Base-by-base conservation (phyloP, 2,797 vertebrate genomes). In the Poecilia gillii region DNA sequence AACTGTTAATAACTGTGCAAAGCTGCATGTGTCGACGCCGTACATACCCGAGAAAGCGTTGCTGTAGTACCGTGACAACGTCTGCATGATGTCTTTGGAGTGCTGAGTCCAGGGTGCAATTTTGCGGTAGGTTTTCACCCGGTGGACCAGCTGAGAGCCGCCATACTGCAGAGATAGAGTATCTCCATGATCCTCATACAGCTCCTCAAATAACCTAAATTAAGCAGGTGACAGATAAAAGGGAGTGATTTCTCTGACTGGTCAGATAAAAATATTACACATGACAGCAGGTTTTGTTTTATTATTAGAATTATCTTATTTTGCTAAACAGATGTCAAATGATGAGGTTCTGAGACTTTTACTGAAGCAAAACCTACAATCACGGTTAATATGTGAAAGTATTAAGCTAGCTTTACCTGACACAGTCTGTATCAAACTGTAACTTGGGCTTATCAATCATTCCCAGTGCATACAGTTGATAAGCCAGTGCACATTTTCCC, bases 51-150 rank as follows among this genome's bases (percentile, higher is more conserved):
- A 99, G 91, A 99, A 99, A 73, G 97, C 97, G 33, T 99, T 99
- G 94, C 98, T 99, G 81, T 99, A 99, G 85, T 99, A 99, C 84
- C 98, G 96, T 1, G 98, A 99, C 79, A 99, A 95, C 0, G 98
- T 99, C 84, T 99, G 98, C 97, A 99, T 99, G 94, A 99, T 99
- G 89, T 99, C 98, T 92, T 99, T 99, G 75, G 98, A 99, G 95
- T 99, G 99, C 77, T 99, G 98, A 0, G 98, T 99, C 98, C 98
- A 99, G 0, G 99, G 99, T 1, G 98, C 98, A 23, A 99, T 99
- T 93, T 99, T 99, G 79, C 99, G 96, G 75, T 99, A 99, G 1
- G 99, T 99, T 93, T 99, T 99, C 12, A 99, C 99, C 78, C 99
- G 95, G 90, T 99, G 99, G 72, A 99, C 99, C 84, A 99, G 96